These are phyloP conservation scores for Litoditis marina DNA, from an alignment of 2,888 invertebrate genomes.

Conservation along the genomic window DNA sequence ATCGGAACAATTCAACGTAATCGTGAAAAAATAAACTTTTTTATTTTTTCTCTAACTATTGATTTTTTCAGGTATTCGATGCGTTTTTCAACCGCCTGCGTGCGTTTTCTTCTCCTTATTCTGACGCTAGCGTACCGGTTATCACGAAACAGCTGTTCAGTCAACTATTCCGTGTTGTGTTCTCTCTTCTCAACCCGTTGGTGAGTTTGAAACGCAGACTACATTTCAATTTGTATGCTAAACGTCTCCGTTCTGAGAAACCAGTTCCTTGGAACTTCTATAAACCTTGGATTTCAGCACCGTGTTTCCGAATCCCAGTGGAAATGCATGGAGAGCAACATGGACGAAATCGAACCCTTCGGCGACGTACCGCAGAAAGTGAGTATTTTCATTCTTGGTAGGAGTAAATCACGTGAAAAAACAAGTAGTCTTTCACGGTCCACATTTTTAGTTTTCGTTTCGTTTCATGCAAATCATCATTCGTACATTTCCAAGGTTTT, in stretches of 20 bases:
- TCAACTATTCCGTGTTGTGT: conserved; percentile 35
- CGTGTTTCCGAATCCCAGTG: conserved; percentile 69
- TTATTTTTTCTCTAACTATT: background rate
- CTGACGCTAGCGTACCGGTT: conserved; percentile 6
- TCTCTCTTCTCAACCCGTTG: conserved; percentile 42
- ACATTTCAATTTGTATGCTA: background rate
- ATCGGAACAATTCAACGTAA: too few relatives aligned
- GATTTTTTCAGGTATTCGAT: conserved; percentile 10
- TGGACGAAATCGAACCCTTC: conserved; percentile 89
- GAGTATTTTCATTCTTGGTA: background rate
- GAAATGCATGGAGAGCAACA: conserved; percentile 82
- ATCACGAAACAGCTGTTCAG: conserved; percentile 32
- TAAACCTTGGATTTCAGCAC: too few relatives aligned
- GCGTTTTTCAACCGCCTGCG: conserved; percentile 14
- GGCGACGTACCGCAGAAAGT: conserved; percentile 90
- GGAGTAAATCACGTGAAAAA: too few relatives aligned
- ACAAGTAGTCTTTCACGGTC: too few relatives aligned
- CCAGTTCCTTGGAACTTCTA: too few relatives aligned
- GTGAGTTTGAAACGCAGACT: conserved; percentile 15
- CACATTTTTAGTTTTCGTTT: too few relatives aligned
- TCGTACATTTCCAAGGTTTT: too few relatives aligned
- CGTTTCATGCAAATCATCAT: too few relatives aligned
- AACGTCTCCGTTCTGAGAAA: too few relatives aligned
- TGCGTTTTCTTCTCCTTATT: conserved; percentile 13
- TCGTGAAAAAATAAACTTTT: too few relatives aligned